A percentile compares a stretch with the other conserved stretches of the same genome.
Conservation (phyloP, 92 coral and sea anemone species). For the Zoanthus gigantus region DNA sequence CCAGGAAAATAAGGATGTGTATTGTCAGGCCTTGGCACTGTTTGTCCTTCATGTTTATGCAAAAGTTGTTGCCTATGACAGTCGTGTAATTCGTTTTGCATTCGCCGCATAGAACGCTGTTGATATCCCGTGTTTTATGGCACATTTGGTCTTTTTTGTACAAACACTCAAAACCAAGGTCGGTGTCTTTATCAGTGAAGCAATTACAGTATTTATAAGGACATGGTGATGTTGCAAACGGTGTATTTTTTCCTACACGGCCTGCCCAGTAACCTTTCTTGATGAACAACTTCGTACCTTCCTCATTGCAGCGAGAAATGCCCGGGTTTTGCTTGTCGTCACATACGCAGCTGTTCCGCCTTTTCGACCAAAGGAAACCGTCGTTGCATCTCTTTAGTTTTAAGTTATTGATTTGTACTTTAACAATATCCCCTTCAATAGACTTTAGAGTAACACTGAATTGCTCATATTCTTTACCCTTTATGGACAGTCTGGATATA, state of each 20-base stretch:
- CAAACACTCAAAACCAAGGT: constrained; percentile 41
- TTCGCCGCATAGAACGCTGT: constrained; percentile 10
- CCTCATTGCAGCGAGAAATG: constrained; percentile 39
- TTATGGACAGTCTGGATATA: neutral
- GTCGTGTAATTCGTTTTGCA: neutral
- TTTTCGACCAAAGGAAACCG: constrained; percentile 6
- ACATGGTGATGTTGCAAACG: neutral
- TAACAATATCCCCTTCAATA: neutral
- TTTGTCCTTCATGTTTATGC: neutral
- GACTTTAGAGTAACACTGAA: constrained; percentile 11
- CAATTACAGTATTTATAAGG: constrained; percentile 18
- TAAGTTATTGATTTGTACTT: constrained; percentile 14
- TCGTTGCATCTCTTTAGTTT: constrained; percentile 2
- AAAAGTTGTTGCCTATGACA: neutral
- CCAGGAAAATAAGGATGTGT: neutral
- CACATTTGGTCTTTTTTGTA: constrained; percentile 36
- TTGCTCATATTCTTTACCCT: neutral
- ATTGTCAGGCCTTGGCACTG: neutral
- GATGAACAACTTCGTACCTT: constrained; percentile 6
- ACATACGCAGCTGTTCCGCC: neutral
- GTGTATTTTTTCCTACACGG: neutral
- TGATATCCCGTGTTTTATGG: neutral
- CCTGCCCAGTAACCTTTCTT: constrained; percentile 44
- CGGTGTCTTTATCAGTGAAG: neutral
- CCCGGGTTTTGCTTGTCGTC: neutral